Conservation (phyloP, 2,888 invertebrate species). For the Watsonalla binaria region DNA sequence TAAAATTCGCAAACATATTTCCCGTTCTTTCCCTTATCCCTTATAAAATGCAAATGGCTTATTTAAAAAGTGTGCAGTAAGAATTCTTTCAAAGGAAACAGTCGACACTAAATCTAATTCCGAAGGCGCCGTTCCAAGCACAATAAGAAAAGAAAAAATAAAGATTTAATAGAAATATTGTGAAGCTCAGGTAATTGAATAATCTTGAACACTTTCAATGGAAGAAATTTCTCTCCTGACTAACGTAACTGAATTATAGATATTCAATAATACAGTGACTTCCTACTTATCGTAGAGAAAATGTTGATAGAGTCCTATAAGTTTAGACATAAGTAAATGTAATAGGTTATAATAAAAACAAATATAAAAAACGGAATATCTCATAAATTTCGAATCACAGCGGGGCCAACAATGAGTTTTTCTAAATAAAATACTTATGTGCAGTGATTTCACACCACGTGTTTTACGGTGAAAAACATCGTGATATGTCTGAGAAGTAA, state of each 20-base stretch:
- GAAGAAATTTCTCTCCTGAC: constrained; percentile 39
- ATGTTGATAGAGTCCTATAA: constrained; percentile 32
- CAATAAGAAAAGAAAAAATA: constrained; percentile 70
- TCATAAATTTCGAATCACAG: too few relatives aligned
- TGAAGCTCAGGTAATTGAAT: constrained; percentile 65
- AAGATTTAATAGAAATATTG: constrained; percentile 55
- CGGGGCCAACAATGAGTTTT: too few relatives aligned
- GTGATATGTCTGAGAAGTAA: too few relatives aligned
- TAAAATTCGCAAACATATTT: neutral
- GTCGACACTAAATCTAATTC: constrained; percentile 30
- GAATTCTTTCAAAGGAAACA: constrained; percentile 2
- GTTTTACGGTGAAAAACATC: too few relatives aligned
- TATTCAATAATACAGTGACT: constrained; percentile 72
- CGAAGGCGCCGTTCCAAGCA: constrained; percentile 29
- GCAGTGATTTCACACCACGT: too few relatives aligned
- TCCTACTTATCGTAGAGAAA: constrained; percentile 55
- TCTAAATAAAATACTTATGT: too few relatives aligned
- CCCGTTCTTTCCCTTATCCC: too few relatives aligned
- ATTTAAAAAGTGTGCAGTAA: neutral
- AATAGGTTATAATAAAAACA: too few relatives aligned
- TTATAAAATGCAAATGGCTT: too few relatives aligned
- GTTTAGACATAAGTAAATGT: too few relatives aligned
- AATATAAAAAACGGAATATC: too few relatives aligned
- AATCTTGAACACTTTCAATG: constrained; percentile 35
- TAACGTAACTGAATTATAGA: constrained; percentile 65